These are phyloP conservation scores for Ashinkailepas kermadecensis DNA, from an alignment of 2,888 invertebrate species.

Conservation along the genomic window DNA sequence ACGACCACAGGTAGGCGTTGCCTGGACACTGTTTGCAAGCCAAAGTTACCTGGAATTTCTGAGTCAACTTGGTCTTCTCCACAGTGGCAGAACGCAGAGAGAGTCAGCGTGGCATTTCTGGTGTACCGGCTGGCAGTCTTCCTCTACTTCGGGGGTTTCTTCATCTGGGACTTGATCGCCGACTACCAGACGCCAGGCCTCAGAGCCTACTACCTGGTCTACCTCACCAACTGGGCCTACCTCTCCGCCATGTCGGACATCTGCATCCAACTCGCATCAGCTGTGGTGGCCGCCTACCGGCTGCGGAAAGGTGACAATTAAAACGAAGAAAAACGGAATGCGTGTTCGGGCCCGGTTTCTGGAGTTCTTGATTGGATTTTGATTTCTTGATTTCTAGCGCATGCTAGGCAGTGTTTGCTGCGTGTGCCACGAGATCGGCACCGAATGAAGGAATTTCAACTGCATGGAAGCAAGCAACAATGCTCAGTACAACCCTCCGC, in stretches of 20 bases:
- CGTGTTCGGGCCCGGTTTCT: too few relatives aligned
- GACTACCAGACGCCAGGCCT: not conserved
- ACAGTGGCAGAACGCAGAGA: not conserved
- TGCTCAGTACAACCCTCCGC: too few relatives aligned
- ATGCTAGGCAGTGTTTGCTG: too few relatives aligned
- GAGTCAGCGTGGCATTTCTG: not conserved
- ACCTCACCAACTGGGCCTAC: slow-evolving; percentile 7
- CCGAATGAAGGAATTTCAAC: too few relatives aligned
- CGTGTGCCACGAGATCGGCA: too few relatives aligned
- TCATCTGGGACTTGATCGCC: not conserved
- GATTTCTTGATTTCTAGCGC: too few relatives aligned
- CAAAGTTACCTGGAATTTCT: too few relatives aligned
- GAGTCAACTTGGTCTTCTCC: too few relatives aligned
- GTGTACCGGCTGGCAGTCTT: not conserved
- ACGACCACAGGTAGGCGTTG: too few relatives aligned
- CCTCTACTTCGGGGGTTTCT: not conserved
- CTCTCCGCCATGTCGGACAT: not conserved
- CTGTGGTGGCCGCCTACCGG: not conserved
- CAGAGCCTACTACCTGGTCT: not conserved
- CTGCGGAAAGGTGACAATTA: not conserved
- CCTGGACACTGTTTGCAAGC: not conserved
- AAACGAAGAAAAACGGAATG: too few relatives aligned
- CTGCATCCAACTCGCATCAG: not conserved
- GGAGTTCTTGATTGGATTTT: too few relatives aligned
- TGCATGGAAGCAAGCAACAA: too few relatives aligned